A percentile compares a stretch with the other conserved stretches of the same genome.
Conservation (phyloP, 2,888 invertebrate species). For the Caenorhabditis wallacei region DNA sequence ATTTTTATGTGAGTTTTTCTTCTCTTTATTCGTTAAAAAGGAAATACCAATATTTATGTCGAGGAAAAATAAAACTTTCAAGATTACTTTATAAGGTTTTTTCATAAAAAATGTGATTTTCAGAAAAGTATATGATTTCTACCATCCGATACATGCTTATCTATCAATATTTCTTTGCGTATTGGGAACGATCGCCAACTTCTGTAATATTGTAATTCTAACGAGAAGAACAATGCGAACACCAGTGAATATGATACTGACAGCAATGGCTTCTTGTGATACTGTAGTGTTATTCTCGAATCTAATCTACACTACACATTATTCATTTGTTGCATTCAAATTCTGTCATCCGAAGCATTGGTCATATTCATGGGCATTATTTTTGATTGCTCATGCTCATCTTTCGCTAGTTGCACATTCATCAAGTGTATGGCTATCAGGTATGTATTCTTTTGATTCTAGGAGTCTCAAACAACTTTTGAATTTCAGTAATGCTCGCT, state of each 20-base stretch:
- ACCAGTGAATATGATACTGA: conserved; percentile 82
- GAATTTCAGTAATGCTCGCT: conserved; percentile 78
- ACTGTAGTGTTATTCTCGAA: conserved; percentile 82
- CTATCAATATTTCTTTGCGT: conserved; percentile 82
- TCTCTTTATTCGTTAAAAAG: not conserved
- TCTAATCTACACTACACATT: conserved; percentile 82
- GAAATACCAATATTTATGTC: too few relatives aligned
- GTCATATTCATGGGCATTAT: conserved; percentile 82
- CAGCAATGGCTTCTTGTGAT: conserved; percentile 83
- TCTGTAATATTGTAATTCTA: conserved; percentile 82
- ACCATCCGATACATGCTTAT: conserved; percentile 80
- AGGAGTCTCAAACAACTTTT: not conserved
- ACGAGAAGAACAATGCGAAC: conserved; percentile 82
- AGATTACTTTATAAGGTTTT: conserved; percentile 10
- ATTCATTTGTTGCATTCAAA: conserved; percentile 81
- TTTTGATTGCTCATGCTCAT: conserved; percentile 81
- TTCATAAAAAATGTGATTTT: conserved; percentile 65
- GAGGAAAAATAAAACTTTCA: too few relatives aligned
- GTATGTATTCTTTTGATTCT: conserved; percentile 39
- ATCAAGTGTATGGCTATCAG: conserved; percentile 82
- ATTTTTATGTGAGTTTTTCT: conserved; percentile 54
- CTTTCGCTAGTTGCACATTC: conserved; percentile 81
- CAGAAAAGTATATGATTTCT: conserved; percentile 69
- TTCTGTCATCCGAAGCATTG: conserved; percentile 76
- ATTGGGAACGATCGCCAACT: conserved; percentile 80